A percentile compares a stretch with the other conserved stretches of the same genome.
These are phyloP conservation scores for Lethenteron reissneri DNA, from an alignment of 2,113 vertebrate species.

Conservation along the genomic window DNA sequence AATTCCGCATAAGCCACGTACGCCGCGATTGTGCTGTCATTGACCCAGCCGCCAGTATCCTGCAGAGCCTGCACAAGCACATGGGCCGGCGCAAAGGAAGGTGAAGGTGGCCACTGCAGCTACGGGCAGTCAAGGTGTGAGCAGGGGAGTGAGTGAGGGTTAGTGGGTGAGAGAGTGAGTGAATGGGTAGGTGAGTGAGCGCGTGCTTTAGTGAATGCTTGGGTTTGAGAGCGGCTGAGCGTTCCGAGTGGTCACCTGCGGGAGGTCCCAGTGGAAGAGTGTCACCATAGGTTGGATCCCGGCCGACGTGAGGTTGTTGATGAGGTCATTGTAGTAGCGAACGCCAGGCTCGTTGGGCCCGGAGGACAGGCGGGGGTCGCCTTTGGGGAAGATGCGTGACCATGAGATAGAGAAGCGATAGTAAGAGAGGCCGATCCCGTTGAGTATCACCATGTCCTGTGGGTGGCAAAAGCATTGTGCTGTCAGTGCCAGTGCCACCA, in stretches of 20 bases:
- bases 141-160: no score
- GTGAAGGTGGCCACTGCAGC: no score
- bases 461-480: no score
- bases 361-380: slow-evolving; percentile 26
- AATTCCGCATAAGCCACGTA: slow-evolving; percentile 63
- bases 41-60: slow-evolving; percentile 49
- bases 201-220: no score
- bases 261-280: slow-evolving; percentile 71
- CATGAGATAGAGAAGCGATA: slow-evolving; percentile 76
- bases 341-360: slow-evolving; percentile 37
- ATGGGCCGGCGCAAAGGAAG: no score
- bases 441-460: no score
- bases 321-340: slow-evolving; percentile 56
- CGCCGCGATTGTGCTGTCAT: slow-evolving; percentile 24
- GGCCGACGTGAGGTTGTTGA: slow-evolving; percentile 33
- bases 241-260: slow-evolving; percentile 23
- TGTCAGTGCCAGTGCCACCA: no score
- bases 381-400: slow-evolving; percentile 66
- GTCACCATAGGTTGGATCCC: slow-evolving; percentile 60
- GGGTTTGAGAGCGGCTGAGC: no score
- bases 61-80: slow-evolving; percentile 29
- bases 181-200: no score
- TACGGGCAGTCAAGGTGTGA: no score
- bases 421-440: slow-evolving; percentile 14
- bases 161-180: no score